These are phyloP conservation scores for Batillaria attramentaria DNA, from an alignment of 1,140 invertebrate species.

Conservation along the genomic window DNA sequence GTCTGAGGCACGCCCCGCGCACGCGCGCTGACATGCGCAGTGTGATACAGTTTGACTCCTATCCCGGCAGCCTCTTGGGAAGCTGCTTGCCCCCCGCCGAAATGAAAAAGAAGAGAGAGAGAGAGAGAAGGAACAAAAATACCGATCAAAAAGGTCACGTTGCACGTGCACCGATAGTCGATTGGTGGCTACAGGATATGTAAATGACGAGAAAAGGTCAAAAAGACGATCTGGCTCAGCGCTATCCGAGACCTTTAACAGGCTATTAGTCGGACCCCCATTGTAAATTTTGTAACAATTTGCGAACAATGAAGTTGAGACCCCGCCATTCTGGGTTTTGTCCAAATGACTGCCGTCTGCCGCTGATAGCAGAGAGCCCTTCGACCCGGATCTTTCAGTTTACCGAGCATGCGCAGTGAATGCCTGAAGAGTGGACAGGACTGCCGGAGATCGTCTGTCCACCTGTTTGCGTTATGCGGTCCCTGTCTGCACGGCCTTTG, in stretches of 20 bases:
- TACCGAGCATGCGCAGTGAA: constrained; percentile 8
- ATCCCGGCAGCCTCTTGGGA: neutral
- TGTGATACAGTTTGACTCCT: neutral
- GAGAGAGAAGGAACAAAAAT: neutral
- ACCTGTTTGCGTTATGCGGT: constrained; percentile 27
- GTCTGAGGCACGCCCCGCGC: constrained; percentile 20
- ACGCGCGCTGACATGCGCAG: constrained; percentile 9
- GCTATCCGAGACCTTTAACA: constrained; percentile 23
- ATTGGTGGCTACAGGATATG: constrained; percentile 18
- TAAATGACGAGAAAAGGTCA: constrained; percentile 21
- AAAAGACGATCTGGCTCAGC: neutral
- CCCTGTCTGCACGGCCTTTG: neutral
- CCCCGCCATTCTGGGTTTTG: constrained; percentile 10
- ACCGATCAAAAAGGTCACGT: constrained; percentile 24
- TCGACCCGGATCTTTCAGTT: constrained; percentile 3
- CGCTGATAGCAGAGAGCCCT: constrained; percentile 3
- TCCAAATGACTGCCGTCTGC: neutral
- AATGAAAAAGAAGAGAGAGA: neutral
- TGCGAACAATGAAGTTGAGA: constrained; percentile 17
- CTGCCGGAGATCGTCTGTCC: neutral
- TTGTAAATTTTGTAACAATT: constrained; percentile 25
- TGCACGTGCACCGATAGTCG: constrained; percentile 6
- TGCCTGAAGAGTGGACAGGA: neutral
- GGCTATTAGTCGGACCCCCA: neutral
- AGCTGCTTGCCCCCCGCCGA: too few relatives aligned